Base-by-base conservation (phyloP, 2,113 vertebrate genomes). In the Crotalus horridus region DNA sequence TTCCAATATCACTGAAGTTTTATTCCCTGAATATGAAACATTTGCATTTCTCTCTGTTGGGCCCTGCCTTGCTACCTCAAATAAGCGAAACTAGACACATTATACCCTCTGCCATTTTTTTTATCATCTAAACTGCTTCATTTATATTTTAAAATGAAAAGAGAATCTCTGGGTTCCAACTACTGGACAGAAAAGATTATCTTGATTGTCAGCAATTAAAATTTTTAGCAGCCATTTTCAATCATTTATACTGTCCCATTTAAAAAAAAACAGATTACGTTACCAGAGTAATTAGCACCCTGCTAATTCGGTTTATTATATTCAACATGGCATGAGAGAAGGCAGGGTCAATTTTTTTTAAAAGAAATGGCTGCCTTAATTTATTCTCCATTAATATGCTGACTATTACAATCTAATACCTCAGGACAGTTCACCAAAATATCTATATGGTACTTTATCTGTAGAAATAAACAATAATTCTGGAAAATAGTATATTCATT, bases 171-270 rank as follows among this genome's bases (percentile, higher is more conserved):
- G 97, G 97, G 97, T 97, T 96, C 94, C 96, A 98, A 97, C 95
- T 90, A 97, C 93, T 88, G 96, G 93, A 95, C 92, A 96, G 92
- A 96, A 93, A 98, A 96, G 95, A 97, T 97, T 96, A 95, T 96
- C 93, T 92, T 9, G 55, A 91, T 96, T 97, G 97, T 95, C 94
- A 98, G 95, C 94, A 95, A 94, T 94, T 96, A 97, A 97, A 96
- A 97, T 97, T 97, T 98, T 98, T 95, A 97, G 96, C 95, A 97
- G 94, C 96, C 96, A 94, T 96, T 97, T 97, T 96, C 94, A 98
- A 97, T 97, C 97, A 98, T 97, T 98, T 96, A 98, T 97, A 95
- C 94, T 93, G 95, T 89, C 55, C 97, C 97, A 96, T 97, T 97
- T 97, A 96, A 97, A 97, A 97, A 56, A 56, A 51, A 98, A 97